Conservation (phyloP, 2,797 vertebrate species). For the Echiichthys vipera region DNA sequence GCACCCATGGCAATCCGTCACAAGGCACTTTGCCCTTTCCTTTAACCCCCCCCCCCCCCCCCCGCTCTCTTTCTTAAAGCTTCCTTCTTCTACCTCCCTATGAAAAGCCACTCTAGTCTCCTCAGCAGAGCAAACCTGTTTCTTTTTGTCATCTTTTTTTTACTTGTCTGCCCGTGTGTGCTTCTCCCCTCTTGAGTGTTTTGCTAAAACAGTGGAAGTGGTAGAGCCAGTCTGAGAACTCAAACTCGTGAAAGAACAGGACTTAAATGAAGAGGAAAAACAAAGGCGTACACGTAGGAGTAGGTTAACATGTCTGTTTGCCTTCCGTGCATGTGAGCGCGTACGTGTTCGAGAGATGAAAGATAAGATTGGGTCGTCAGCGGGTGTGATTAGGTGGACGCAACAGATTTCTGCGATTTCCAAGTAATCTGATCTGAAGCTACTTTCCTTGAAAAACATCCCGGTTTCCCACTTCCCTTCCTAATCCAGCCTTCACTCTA, state of each 20-base stretch:
- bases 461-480: conserved; percentile 51
- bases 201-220: conserved; percentile 37
- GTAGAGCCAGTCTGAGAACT: conserved; percentile 53
- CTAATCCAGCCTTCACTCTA: conserved; percentile 49
- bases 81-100: conserved; percentile 49
- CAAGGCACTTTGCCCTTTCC: conserved; percentile 75
- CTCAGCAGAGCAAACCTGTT: conserved; percentile 48
- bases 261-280: conserved; percentile 28
- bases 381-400: conserved; percentile 28
- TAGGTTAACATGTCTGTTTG: conserved; percentile 24
- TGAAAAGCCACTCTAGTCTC: conserved; percentile 51
- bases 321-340: background rate
- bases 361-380: conserved; percentile 32
- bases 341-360: conserved; percentile 14
- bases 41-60: conserved; percentile 40
- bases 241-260: conserved; percentile 21
- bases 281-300: conserved; percentile 19
- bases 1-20: conserved; percentile 80
- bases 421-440: conserved; percentile 48
- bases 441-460: conserved; percentile 48
- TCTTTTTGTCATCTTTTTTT: conserved; percentile 32
- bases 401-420: conserved; percentile 51
- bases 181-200: conserved; percentile 26
- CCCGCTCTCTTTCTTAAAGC: conserved; percentile 44
- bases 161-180: conserved; percentile 17